Evolutionary conservation across 2,888 invertebrate species (phyloP).

Genomic region (Melieria picta): DNA sequence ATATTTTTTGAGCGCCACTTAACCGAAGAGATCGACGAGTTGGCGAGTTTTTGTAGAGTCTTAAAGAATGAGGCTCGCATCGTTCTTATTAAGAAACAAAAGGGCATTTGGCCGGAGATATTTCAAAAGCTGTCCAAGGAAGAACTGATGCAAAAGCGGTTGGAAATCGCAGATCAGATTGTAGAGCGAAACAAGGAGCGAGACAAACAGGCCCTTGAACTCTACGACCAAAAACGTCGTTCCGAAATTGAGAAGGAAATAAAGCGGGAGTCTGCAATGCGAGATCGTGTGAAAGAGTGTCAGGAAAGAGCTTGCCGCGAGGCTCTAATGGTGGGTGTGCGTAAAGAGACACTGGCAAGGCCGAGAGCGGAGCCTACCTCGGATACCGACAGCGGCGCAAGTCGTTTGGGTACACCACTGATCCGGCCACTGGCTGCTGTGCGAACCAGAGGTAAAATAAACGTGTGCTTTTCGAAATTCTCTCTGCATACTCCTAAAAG

Average conservation of each 20-base stretch:
- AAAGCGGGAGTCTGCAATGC: slow-evolving; percentile 57
- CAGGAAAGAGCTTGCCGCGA: slow-evolving; percentile 56
- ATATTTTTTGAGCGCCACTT: slow-evolving; percentile 64
- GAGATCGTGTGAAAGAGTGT: slow-evolving; percentile 59
- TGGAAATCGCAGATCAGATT: slow-evolving; percentile 60
- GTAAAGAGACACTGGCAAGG: slow-evolving; percentile 54
- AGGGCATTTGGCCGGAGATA: slow-evolving; percentile 61
- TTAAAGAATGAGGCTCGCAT: slow-evolving; percentile 63
- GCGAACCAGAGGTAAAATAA: slow-evolving; percentile 57
- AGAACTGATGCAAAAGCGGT: slow-evolving; percentile 56
- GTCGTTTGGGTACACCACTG: slow-evolving; percentile 46
- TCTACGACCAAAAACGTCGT: slow-evolving; percentile 59
- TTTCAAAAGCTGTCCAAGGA: slow-evolving; percentile 60
- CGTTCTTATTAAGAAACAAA: slow-evolving; percentile 57
- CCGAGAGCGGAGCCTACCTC: slow-evolving; percentile 24
- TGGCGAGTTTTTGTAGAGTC: slow-evolving; percentile 60
- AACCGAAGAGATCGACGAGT: slow-evolving; percentile 61
- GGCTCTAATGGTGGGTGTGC: slow-evolving; percentile 55
- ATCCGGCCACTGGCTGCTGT: slow-evolving; percentile 51
- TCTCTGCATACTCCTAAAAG: slow-evolving; percentile 58
- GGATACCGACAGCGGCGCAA: slow-evolving; percentile 10
- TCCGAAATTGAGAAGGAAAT: slow-evolving; percentile 60
- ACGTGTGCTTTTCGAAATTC: slow-evolving; percentile 58
- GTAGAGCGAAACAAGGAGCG: slow-evolving; percentile 60
- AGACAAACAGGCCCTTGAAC: slow-evolving; percentile 57